Evolutionary conservation across 1,140 invertebrate genomes (phyloP).

Genomic region (Drosophila bipectinata): DNA sequence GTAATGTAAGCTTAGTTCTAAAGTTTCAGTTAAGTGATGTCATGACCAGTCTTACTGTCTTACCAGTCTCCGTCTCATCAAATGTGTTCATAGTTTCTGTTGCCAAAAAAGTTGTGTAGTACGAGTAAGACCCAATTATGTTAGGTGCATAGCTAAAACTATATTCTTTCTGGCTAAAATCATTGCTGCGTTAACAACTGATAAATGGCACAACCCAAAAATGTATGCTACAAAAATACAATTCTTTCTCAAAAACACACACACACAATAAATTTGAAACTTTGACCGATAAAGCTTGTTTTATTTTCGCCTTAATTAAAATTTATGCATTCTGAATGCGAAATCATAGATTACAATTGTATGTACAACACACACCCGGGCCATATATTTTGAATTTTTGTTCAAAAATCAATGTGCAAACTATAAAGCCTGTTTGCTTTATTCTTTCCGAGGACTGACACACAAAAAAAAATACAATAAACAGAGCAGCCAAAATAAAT

Average conservation of each 20-base stretch:
- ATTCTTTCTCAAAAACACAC: conserved; percentile 6
- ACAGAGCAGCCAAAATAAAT: conserved; percentile 69
- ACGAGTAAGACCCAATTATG: conserved; percentile 8
- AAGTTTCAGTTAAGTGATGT: conserved; percentile 45
- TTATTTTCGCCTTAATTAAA: conserved; percentile 68
- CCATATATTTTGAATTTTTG: conserved; percentile 30
- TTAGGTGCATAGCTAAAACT: background rate
- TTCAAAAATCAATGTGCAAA: conserved; percentile 53
- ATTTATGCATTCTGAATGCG: conserved; percentile 71
- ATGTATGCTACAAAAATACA: conserved; percentile 20
- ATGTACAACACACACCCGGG: conserved; percentile 2
- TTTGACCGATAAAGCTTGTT: conserved; percentile 27
- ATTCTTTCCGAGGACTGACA: conserved; percentile 17
- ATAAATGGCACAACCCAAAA: conserved; percentile 27
- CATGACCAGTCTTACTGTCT: conserved; percentile 46
- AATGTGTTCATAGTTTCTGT: conserved; percentile 54
- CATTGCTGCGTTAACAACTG: conserved; percentile 37
- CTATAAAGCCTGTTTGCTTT: conserved; percentile 35
- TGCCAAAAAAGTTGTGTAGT: conserved; percentile 17
- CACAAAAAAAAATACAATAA: conserved; percentile 21
- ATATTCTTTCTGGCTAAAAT: conserved; percentile 1
- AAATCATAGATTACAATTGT: conserved; percentile 63
- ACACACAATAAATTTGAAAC: conserved; percentile 54
- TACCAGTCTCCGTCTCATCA: conserved; percentile 13
- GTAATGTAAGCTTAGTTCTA: conserved; percentile 35